These are phyloP conservation scores for Mugil cephalus DNA, from an alignment of 2,113 vertebrate species.

Conservation along the genomic window DNA sequence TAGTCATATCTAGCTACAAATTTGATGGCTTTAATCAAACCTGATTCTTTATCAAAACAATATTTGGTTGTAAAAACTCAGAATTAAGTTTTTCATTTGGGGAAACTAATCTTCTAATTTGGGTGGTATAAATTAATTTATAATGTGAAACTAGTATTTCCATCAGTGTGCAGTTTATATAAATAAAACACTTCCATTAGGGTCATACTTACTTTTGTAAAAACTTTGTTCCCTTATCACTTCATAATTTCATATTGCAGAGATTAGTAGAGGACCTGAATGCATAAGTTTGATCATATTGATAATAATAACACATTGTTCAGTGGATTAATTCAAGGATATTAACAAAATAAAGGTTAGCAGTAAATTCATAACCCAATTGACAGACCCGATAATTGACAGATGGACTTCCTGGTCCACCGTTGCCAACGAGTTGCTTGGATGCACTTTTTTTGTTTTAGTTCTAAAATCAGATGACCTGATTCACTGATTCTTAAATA, in stretches of 20 bases:
- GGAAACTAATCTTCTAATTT: constrained; percentile 32
- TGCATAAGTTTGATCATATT: not conserved
- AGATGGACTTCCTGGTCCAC: not conserved
- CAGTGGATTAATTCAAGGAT: not conserved
- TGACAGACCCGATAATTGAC: not conserved
- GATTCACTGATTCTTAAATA: not conserved
- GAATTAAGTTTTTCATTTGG: constrained; percentile 36
- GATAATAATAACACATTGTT: not conserved
- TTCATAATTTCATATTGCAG: not conserved
- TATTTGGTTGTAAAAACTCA: constrained; percentile 22
- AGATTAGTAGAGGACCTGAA: not conserved
- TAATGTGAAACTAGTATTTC: too few relatives aligned
- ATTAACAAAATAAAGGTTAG: not conserved
- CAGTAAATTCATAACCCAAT: not conserved
- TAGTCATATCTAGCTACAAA: constrained; percentile 50
- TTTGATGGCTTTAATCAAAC: constrained; percentile 53
- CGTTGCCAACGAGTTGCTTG: too few relatives aligned
- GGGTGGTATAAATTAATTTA: not conserved
- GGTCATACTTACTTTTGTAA: not conserved
- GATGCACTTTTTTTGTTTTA: constrained; percentile 5
- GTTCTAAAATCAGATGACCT: not conserved
- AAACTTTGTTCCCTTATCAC: not conserved
- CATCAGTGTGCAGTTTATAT: constrained; percentile 27
- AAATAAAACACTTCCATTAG: not conserved
- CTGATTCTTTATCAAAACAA: constrained; percentile 60